Conservation (phyloP, 2,797 vertebrate species). For the Botia kubotai region DNA sequence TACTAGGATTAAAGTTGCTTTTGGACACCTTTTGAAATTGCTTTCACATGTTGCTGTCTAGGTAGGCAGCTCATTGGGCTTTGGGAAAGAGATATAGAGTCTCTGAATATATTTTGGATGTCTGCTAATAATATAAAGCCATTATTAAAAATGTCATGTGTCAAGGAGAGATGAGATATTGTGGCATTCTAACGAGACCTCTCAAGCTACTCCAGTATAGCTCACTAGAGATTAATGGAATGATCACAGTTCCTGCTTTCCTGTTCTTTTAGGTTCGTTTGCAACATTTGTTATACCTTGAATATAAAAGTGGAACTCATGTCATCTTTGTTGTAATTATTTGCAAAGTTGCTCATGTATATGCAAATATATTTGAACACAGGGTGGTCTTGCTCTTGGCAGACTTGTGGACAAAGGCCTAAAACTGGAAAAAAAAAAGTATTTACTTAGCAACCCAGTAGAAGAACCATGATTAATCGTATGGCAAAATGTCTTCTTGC, state of each 20-base stretch:
- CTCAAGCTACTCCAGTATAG: conserved; percentile 24
- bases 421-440: conserved; percentile 67
- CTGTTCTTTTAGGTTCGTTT: not conserved
- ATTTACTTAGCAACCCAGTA: conserved; percentile 66
- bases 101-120: not conserved
- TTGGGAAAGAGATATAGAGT: not conserved
- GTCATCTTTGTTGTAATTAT: not conserved
- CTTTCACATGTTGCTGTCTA: not conserved
- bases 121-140: not conserved
- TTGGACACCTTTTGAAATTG: not conserved
- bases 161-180: not conserved
- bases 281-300: not conserved
- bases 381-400: not conserved
- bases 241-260: conserved; percentile 29
- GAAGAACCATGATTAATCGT: conserved; percentile 70
- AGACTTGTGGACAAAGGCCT: conserved; percentile 58
- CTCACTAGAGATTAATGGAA: conserved; percentile 20
- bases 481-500: conserved; percentile 53
- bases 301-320: not conserved
- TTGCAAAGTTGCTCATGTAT: not conserved
- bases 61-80: not conserved
- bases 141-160: too few species aligned
- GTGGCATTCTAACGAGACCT: conserved; percentile 7
- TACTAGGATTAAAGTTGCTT: not conserved
- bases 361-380: not conserved